phyloP scores from a whole-genome alignment of 2,113 vertebrate species.

The Malurus cyaneus region DNA sequence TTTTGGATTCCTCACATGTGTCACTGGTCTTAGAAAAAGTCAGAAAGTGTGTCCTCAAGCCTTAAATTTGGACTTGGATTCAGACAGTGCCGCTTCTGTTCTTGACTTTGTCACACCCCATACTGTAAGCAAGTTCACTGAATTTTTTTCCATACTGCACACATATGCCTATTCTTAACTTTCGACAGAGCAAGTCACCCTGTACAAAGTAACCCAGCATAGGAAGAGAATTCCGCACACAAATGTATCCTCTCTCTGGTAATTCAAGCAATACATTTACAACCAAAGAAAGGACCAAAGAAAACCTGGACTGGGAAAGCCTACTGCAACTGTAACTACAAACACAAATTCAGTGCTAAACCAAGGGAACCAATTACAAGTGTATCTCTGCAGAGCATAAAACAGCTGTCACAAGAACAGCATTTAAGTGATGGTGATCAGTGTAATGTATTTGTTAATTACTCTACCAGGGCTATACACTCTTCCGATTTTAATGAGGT shows the following conservation, averaged over 20 bases:
- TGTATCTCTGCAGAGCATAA: not conserved
- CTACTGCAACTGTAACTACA: not conserved
- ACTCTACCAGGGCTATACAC: not conserved
- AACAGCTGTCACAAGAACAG: not conserved
- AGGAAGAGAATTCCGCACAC: not conserved
- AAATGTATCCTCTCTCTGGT: not conserved
- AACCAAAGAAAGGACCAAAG: not conserved
- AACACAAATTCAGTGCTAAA: not conserved
- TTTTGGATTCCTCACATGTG: not conserved
- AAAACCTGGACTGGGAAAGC: not conserved
- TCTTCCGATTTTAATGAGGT: not conserved
- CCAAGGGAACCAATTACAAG: not conserved
- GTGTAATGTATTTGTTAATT: not conserved
- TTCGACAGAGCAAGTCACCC: not conserved
- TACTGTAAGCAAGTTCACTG: not conserved
- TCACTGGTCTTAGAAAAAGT: not conserved
- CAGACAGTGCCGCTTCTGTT: not conserved
- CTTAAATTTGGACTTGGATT: not conserved
- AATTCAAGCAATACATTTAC: not conserved
- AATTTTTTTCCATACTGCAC: not conserved
- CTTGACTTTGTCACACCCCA: not conserved
- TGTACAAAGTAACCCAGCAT: not conserved
- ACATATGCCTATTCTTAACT: not conserved
- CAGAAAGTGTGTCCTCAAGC: not conserved
- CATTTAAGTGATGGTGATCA: not conserved